Percentiles rank a stretch among this genome's conserved stretches.
phyloP scores from a whole-genome alignment of 2,113 vertebrate genomes.

The Zingel zingel region DNA sequence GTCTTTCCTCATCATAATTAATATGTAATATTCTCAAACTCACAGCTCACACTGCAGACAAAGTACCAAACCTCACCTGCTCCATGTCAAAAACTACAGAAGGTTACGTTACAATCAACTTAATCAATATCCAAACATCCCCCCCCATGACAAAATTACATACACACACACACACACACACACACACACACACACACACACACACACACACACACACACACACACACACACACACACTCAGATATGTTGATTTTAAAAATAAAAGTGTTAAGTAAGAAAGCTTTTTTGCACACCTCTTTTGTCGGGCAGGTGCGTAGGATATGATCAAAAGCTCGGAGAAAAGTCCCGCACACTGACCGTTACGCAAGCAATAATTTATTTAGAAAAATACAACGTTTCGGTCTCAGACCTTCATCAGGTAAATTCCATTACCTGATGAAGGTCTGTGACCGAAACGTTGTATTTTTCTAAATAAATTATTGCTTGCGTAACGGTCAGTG shows the following conservation, averaged over 20 bases:
- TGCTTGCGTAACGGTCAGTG: too few relatives aligned
- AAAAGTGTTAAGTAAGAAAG: not conserved
- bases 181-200: constrained; percentile 22
- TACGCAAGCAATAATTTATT: too few relatives aligned
- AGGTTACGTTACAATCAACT: constrained; percentile 58
- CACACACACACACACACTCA: constrained; percentile 16
- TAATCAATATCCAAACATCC: constrained; percentile 13
- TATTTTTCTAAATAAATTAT: too few relatives aligned
- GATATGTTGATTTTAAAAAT: constrained; percentile 35
- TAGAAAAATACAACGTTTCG: too few relatives aligned
- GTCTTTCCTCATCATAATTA: constrained; percentile 30
- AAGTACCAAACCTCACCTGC: constrained; percentile 38
- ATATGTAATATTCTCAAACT: constrained; percentile 31
- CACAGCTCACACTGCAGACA: constrained; percentile 54
- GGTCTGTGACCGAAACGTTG: too few relatives aligned
- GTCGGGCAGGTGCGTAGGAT: too few relatives aligned
- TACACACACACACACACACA: constrained; percentile 12
- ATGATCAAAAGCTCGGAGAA: too few relatives aligned
- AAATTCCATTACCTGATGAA: too few relatives aligned
- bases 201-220: constrained; percentile 26
- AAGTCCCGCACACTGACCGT: too few relatives aligned
- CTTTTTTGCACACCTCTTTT: too few relatives aligned
- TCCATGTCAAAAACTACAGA: constrained; percentile 48
- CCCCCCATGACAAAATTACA: not conserved
- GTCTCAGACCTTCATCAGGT: too few relatives aligned